A percentile compares a stretch with the other conserved stretches of the same genome.
phyloP scores from a whole-genome alignment of 2,113 vertebrate species.

The Pantherophis guttatus region DNA sequence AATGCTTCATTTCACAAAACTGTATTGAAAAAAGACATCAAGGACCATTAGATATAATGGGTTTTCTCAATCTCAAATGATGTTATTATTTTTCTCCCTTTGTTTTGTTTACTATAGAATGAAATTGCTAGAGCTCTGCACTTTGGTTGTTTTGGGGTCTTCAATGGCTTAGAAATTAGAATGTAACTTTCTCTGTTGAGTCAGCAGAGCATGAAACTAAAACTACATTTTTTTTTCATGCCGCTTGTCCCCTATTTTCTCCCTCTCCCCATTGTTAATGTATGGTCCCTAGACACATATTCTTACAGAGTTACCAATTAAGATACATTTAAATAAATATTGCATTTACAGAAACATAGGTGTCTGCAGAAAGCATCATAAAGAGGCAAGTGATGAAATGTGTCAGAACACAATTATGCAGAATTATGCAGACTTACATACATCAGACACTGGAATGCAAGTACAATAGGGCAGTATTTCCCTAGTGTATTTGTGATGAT shows the following conservation, averaged over 20 bases:
- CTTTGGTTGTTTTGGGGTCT: slow-evolving; percentile 5
- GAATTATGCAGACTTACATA: background rate
- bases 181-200: slow-evolving; percentile 31
- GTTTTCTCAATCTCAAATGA: slow-evolving; percentile 12
- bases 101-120: slow-evolving; percentile 32
- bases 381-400: background rate
- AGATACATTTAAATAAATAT: background rate
- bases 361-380: background rate
- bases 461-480: background rate
- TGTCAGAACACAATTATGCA: background rate
- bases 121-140: slow-evolving; percentile 21
- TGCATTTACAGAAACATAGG: background rate
- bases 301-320: background rate
- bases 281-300: background rate
- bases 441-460: background rate
- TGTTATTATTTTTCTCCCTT: slow-evolving; percentile 18
- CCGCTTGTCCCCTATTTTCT: background rate
- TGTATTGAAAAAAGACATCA: slow-evolving; percentile 30
- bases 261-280: background rate
- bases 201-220: background rate
- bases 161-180: background rate
- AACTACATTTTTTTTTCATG: background rate
- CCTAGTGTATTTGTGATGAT: background rate
- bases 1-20: slow-evolving; percentile 20
- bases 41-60: slow-evolving; percentile 18